A percentile compares a stretch with the other conserved stretches of the same genome.
Conservation (phyloP, 2,888 invertebrate species). For the Luffia ferchaultella region DNA sequence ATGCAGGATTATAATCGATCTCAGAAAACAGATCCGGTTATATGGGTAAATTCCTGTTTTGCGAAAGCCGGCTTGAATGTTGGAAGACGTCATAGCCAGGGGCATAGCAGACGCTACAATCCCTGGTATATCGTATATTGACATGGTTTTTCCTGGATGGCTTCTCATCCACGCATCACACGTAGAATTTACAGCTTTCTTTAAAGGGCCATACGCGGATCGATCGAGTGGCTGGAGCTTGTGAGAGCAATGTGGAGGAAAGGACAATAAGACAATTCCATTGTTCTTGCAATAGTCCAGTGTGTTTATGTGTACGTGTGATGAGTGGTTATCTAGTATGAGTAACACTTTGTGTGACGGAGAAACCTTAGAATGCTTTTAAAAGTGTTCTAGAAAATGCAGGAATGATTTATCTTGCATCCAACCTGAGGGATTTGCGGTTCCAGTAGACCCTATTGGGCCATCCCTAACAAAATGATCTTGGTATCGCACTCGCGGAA, state of each 20-base stretch:
- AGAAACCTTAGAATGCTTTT: no score
- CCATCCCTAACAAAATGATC: not conserved
- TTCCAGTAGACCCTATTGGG: not conserved
- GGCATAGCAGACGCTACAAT: constrained; percentile 2
- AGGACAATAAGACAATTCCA: no score
- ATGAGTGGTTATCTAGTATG: no score
- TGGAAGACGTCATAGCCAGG: not conserved
- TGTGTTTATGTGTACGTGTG: no score
- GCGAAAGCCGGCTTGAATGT: constrained; percentile 1
- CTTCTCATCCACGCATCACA: no score
- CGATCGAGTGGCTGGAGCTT: no score
- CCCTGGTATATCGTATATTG: not conserved
- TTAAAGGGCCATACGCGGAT: no score
- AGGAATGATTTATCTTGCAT: not conserved
- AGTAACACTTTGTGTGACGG: no score
- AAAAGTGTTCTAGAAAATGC: no score
- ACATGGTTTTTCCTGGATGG: constrained; percentile 1
- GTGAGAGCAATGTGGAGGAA: no score
- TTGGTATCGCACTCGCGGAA: not conserved
- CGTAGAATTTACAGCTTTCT: no score
- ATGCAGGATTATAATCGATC: not conserved
- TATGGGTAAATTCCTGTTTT: constrained; percentile 1
- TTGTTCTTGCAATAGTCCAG: no score
- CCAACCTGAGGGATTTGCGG: not conserved
- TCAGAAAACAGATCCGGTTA: not conserved